Base-by-base conservation (phyloP, 2,888 invertebrate species). In the Tetragnatha montana region DNA sequence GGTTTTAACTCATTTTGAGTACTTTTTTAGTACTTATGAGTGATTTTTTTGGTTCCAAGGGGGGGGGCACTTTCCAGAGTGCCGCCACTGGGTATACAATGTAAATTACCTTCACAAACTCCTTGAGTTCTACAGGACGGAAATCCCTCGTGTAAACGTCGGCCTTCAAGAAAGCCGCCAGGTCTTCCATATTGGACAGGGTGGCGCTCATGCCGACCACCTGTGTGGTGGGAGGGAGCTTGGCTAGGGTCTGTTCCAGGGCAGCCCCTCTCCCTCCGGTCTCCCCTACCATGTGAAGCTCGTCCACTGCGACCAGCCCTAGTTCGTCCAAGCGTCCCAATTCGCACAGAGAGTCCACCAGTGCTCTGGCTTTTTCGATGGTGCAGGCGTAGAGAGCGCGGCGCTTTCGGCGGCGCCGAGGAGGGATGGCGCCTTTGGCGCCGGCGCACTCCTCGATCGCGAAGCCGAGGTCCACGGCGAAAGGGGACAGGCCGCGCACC, bases 181-280 rank as follows among this genome's bases (percentile, higher is more conserved):
- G 93, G 93, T 98, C 97, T 0, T 95, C 93, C 84, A 98, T 94
- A 94, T 99, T 99, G 88, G 97, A 98, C 92, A 99, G 96, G 0
- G 99, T 99, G 0, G 99, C 99, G 93, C 98, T 98, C 98, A 99
- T 99, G 35, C 98, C 98, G 21, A 99, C 95, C 88, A 99, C 96
- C 93, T 98, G 98, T 90, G 97, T 96, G 87, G 94, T 94, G 50
- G 83, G 80, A 51, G 87, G 75, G 35, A 75, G 35, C 93, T 98
- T 99, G 0, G 97, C 95, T 19, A 99, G 94, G 87, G 97, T 94
- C 70, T 95, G 96, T 94, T 99, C 99, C 75, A 99, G 94, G 1
- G 95, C 96, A 1, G 97, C 96, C 2, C 99, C 99, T 92, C 99
- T 94, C 0, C 96, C 96, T 17, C 95, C 95, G 73, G 95, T 94